These are phyloP conservation scores for Vulpes vulpes DNA, from an alignment of 2,113 vertebrate species.

Conservation along the genomic window DNA sequence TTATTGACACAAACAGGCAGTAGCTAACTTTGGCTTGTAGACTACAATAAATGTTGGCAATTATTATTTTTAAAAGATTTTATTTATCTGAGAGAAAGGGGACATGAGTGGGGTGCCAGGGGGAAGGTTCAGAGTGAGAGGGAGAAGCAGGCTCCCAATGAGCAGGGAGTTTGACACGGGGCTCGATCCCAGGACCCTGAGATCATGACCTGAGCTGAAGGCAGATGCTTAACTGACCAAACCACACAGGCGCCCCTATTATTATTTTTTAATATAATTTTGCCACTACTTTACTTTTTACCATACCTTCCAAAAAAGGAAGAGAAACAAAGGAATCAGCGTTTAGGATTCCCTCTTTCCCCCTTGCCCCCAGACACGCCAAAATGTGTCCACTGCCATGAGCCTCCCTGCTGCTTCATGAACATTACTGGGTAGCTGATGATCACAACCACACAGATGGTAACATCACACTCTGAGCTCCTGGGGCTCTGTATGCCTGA, in stretches of 20 bases:
- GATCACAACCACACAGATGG: background rate
- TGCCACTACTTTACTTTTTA: background rate
- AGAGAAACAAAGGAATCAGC: background rate
- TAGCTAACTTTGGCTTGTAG: background rate
- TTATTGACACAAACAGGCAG: background rate
- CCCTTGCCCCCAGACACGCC: background rate
- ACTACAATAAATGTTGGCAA: background rate
- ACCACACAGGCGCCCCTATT: background rate
- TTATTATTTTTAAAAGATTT: background rate
- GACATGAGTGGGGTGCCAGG: background rate
- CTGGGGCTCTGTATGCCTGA: background rate
- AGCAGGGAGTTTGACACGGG: background rate
- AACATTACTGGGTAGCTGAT: background rate
- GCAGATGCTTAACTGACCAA: background rate
- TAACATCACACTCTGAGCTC: background rate
- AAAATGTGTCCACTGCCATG: background rate
- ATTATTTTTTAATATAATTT: background rate
- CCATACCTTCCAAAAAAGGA: constrained; percentile 13
- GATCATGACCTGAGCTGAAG: background rate
- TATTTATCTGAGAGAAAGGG: background rate
- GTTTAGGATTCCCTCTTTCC: background rate
- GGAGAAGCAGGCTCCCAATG: background rate
- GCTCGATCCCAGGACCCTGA: background rate
- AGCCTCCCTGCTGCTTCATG: background rate
- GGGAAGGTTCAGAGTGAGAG: background rate